These are phyloP conservation scores for Brachirus orientalis DNA, from an alignment of 2,113 vertebrate genomes.

Conservation along the genomic window DNA sequence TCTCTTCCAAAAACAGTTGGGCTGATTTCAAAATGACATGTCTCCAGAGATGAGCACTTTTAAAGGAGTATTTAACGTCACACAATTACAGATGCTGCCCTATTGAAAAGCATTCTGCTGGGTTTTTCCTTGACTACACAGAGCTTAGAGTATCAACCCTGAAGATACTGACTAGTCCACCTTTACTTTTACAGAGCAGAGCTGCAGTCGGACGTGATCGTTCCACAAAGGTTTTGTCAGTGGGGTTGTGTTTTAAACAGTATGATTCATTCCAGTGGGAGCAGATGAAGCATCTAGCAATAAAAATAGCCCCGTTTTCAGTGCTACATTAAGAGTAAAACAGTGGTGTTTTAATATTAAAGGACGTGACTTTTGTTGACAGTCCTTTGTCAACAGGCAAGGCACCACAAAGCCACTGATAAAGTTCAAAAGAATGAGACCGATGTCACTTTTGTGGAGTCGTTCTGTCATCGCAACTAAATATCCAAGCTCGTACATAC, in stretches of 20 bases:
- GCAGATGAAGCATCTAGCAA: slow-evolving; percentile 25
- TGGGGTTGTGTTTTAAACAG: slow-evolving; percentile 9
- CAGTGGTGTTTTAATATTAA: slow-evolving; percentile 13
- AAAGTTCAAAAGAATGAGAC: slow-evolving; percentile 20
- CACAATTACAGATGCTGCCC: slow-evolving; percentile 13
- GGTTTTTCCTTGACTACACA: slow-evolving; percentile 4
- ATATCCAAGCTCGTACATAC: slow-evolving; percentile 3
- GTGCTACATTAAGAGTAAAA: neutral
- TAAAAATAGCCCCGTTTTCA: slow-evolving; percentile 36
- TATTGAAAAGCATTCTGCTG: slow-evolving; percentile 11
- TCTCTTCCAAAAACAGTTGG: slow-evolving; percentile 21
- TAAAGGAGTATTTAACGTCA: slow-evolving; percentile 30
- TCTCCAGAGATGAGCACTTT: slow-evolving; percentile 43
- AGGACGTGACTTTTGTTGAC: slow-evolving; percentile 21
- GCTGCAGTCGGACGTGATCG: neutral
- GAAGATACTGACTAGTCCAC: neutral
- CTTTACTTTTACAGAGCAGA: neutral
- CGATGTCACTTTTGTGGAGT: neutral
- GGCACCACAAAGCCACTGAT: neutral
- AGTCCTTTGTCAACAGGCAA: neutral
- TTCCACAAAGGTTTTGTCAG: neutral
- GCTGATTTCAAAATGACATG: slow-evolving; percentile 46
- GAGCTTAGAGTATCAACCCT: slow-evolving; percentile 5
- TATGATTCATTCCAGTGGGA: slow-evolving; percentile 6
- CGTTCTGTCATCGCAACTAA: slow-evolving; percentile 11